Evolutionary conservation across 2,113 vertebrate genomes (phyloP).

Genomic region (Oreochromis aureus): DNA sequence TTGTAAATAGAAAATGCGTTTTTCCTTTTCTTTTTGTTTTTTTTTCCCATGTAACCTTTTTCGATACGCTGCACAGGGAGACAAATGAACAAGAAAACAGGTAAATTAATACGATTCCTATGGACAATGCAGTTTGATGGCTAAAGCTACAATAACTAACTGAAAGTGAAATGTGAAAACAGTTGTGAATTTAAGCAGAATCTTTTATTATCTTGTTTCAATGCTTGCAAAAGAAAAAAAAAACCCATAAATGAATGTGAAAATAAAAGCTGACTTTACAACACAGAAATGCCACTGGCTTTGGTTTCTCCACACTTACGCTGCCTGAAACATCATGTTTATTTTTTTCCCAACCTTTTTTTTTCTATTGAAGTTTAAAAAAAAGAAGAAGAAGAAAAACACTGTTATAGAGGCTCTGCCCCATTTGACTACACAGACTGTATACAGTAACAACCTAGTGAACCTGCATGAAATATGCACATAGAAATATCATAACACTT

Average conservation of each 20-base stretch:
- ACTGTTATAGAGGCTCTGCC: constrained; percentile 85
- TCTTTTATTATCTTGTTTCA: constrained; percentile 71
- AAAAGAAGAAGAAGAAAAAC: constrained; percentile 49
- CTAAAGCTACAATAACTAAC: not conserved
- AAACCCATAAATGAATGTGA: constrained; percentile 59
- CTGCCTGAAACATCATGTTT: constrained; percentile 78
- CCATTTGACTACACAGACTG: constrained; percentile 83
- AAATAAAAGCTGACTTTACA: constrained; percentile 71
- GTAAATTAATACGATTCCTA: not conserved
- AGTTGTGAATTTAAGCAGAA: constrained; percentile 67
- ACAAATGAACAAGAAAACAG: not conserved
- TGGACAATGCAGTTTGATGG: not conserved
- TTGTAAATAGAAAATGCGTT: not conserved
- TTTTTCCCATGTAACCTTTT: not conserved
- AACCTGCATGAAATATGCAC: constrained; percentile 74
- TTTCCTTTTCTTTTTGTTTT: not conserved
- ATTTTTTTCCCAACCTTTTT: constrained; percentile 52
- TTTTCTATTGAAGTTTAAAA: constrained; percentile 61
- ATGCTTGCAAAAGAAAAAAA: constrained; percentile 65
- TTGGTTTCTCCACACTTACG: constrained; percentile 79
- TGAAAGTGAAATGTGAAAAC: constrained; percentile 65
- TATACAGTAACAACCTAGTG: constrained; percentile 84
- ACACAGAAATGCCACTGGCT: constrained; percentile 75
- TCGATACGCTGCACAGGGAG: constrained; percentile 7
- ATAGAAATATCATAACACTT: constrained; percentile 73